Evolutionary conservation across 2,113 vertebrate species (phyloP).

Genomic region (Egretta garzetta): DNA sequence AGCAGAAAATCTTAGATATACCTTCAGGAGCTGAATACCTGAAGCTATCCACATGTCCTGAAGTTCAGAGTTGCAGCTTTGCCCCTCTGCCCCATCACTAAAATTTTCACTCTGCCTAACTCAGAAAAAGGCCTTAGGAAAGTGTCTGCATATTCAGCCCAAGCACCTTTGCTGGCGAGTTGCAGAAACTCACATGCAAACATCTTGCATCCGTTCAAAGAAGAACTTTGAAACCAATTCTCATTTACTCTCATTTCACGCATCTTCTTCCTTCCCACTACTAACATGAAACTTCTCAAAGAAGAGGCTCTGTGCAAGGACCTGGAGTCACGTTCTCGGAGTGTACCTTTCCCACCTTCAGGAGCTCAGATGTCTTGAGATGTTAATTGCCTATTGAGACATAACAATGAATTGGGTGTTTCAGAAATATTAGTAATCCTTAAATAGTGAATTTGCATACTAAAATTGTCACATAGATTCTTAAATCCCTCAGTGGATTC

Average conservation of each 20-base stretch:
- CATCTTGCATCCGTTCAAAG: not conserved
- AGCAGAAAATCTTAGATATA: not conserved
- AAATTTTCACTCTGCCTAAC: not conserved
- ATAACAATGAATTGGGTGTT: not conserved
- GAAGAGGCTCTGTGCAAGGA: not conserved
- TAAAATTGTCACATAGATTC: not conserved
- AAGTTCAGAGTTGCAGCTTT: not conserved
- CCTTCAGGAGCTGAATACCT: not conserved
- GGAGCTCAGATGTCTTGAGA: not conserved
- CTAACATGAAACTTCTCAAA: not conserved
- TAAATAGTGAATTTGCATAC: not conserved
- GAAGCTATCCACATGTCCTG: not conserved
- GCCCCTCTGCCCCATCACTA: accelerated
- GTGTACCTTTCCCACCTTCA: not conserved
- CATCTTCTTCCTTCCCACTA: not conserved
- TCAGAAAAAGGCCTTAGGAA: not conserved
- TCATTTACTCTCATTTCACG: not conserved
- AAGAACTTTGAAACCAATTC: not conserved
- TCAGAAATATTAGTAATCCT: not conserved
- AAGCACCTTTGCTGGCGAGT: not conserved
- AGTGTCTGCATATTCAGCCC: not conserved
- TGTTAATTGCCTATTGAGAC: not conserved
- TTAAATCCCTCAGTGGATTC: not conserved
- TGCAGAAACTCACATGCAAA: not conserved
- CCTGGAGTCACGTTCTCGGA: not conserved